A percentile compares a stretch with the other conserved stretches of the same genome.
phyloP scores from a whole-genome alignment of 2,797 vertebrate species.

The Erethizon dorsatum region DNA sequence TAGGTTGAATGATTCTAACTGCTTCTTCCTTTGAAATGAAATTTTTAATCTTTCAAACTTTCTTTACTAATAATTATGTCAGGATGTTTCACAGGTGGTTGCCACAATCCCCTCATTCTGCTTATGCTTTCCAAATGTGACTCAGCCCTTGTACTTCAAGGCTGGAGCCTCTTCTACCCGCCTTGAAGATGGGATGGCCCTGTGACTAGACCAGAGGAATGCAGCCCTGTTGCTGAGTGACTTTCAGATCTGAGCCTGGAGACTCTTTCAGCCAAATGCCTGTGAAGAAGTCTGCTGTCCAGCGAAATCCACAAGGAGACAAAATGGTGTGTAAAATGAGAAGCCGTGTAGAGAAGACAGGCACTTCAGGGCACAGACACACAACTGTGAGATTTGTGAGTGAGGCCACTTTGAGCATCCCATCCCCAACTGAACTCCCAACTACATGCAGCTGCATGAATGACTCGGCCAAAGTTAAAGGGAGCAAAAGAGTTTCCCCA shows the following conservation, averaged over 20 bases:
- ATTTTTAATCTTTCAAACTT: constrained; percentile 29
- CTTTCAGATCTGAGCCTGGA: not conserved
- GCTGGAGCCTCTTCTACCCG: not conserved
- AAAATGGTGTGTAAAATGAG: not conserved
- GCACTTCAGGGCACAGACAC: not conserved
- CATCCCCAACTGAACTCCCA: not conserved
- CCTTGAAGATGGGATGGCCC: not conserved
- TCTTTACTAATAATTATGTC: not conserved
- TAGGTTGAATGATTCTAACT: not conserved
- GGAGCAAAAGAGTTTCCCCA: not conserved
- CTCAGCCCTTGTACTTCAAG: not conserved
- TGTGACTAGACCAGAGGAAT: not conserved
- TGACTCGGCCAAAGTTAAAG: not conserved
- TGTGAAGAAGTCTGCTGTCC: not conserved
- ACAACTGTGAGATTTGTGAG: too few relatives aligned
- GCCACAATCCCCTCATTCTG: not conserved
- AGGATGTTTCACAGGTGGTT: not conserved
- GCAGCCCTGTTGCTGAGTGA: not conserved
- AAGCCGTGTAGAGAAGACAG: not conserved
- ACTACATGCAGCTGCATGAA: not conserved
- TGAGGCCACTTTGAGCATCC: not conserved
- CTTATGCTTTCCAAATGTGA: not conserved
- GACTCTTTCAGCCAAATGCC: not conserved
- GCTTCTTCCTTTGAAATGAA: constrained; percentile 14
- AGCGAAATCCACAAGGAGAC: not conserved